Base-by-base conservation (phyloP, 2,113 vertebrate species). In the Entomyzon cyanotis region DNA sequence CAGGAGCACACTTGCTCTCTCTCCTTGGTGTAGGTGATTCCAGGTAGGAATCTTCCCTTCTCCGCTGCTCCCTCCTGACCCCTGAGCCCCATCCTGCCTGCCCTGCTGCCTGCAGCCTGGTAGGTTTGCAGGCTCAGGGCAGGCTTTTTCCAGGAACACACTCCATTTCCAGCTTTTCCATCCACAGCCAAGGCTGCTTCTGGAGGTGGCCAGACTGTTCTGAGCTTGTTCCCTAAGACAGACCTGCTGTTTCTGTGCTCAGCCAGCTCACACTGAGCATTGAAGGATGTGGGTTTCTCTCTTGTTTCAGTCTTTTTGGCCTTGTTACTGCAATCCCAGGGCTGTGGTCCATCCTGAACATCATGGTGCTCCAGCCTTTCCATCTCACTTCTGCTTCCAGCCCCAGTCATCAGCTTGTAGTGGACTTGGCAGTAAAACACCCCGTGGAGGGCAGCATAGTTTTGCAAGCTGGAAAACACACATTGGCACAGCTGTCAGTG, bases 151-250 rank as follows among this genome's bases (percentile, higher is more conserved):
- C 49, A 64, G 39, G n/a, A 87, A 4, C 21, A 15, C 0, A 1
- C 23, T 75, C 27, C 76, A 15, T 55, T 79, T 68, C 46, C 78
- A 65, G 1, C 24, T 76, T 63, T 92, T 20, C 58, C 60, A 55
- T 62, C 31, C 5, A 15, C 49, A 69, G 74, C 44, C 70, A 90
- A 50, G 28, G 12, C 77, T 89, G 92, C 96, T 86, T 96, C 98
- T 94, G 97, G 96, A 89, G 98, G 98, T 10, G 98, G 97, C 98
- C 98, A 98, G 76, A 69, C 95, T 4, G 37, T 85, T 93, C 89
- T 98, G 59, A 97, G 67, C 89, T 98, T 98, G 17, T 89, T 98
- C 33, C 76, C 96, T 13, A 33, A 58, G 37, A 95, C 88, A 65
- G 76, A 62, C 35, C 62, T 91, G 33, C 41, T 87, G 42, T 35